Base-by-base conservation (phyloP, 2,888 invertebrate species). In the Apodemia duryi region DNA sequence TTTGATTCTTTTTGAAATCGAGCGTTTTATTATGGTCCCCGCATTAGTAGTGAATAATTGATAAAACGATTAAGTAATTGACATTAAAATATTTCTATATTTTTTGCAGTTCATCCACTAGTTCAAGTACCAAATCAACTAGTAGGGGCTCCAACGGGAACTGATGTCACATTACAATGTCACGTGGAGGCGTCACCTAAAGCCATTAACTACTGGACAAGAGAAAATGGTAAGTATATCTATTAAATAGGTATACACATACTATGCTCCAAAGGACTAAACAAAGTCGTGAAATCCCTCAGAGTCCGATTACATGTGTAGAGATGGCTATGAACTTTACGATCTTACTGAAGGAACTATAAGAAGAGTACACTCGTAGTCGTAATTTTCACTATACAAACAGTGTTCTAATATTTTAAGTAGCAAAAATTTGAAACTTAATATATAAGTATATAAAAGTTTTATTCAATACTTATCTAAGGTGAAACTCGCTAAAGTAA, bases 111-210 rank as follows among this genome's bases (percentile, higher is more conserved):
- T 94, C 97, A 97, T 86, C 98, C 97, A 64, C 92, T 97, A 91
- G 97, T 98, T 76, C 97, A 97, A 94, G 97, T 98, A 76, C 97
- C 97, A 76, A 97, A 97, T 92, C 97, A 98, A 93, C 93, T 98
- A 83, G 97, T 98, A 70, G 97, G 97, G 49, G 97, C 97, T 68
- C 97, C 97, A 65, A 94, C 95, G 74, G 95, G 95, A 75, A 96
- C 96, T 72, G 96, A 97, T 86, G 97, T 97, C 81, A 96, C 95
- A 68, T 93, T 98, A 76, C 96, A 97, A 84, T 94, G 94, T 77
- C 95, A 96, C 84, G 97, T 97, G 67, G 98, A 98, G 85, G 97
- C 98, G 66, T 97, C 97, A 66, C 97, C 97, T 51, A 97, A 97
- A 89, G 97, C 97, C 81, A 97, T 98, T 93, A 97, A 97, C 94